Evolutionary conservation across 2,113 vertebrate species (phyloP).

Genomic region (Leucosticte australis): DNA sequence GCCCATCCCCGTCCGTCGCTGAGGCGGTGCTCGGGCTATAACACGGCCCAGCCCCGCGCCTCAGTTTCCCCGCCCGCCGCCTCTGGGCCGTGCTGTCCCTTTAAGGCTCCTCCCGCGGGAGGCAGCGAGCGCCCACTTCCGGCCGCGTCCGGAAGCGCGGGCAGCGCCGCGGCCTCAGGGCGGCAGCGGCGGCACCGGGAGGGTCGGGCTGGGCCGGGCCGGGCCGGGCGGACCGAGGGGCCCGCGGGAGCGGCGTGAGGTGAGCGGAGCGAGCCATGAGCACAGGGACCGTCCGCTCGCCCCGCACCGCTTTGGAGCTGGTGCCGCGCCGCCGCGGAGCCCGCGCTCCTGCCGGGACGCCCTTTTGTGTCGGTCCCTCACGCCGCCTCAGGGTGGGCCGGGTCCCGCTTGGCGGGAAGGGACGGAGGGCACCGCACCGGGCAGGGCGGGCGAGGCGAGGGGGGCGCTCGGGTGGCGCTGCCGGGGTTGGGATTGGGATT

Average conservation of each 20-base stretch:
- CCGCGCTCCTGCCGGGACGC: accelerated
- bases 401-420: neutral
- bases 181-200: neutral
- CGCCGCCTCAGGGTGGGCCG: neutral
- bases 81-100: neutral
- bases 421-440: too few relatives aligned
- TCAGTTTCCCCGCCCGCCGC: neutral
- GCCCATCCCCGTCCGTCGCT: too few relatives aligned
- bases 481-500: accelerated
- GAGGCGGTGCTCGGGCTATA: neutral
- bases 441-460: neutral
- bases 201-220: neutral
- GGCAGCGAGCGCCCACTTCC: neutral
- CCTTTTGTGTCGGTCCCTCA: neutral
- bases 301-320: neutral
- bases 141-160: neutral
- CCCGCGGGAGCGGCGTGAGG: neutral
- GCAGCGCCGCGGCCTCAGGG: neutral
- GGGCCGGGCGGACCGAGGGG: neutral
- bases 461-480: neutral
- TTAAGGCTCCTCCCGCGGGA: neutral
- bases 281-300: accelerated
- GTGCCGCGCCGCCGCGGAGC: too few relatives aligned
- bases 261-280: neutral
- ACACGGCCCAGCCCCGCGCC: neutral